These are phyloP conservation scores for Orthosia cruda DNA, from an alignment of 2,888 invertebrate species.

Conservation along the genomic window DNA sequence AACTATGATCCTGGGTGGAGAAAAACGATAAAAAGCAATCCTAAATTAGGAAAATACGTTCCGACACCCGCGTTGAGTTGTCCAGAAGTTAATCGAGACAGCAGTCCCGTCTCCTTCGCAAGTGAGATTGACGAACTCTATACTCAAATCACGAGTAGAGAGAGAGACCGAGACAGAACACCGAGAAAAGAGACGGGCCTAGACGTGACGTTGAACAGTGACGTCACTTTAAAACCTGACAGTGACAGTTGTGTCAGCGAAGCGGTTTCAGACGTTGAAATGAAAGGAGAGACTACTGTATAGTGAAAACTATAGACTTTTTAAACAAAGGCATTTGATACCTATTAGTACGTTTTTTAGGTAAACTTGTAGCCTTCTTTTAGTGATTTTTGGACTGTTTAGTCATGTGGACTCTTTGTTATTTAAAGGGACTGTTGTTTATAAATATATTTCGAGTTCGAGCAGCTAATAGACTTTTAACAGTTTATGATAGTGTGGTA, in stretches of 20 bases:
- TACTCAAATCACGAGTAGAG: slow-evolving; percentile 93
- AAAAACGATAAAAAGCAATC: slow-evolving; percentile 86
- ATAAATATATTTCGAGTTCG: slow-evolving; percentile 42
- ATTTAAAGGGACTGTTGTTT: slow-evolving; percentile 54
- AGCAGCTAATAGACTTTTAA: slow-evolving; percentile 45
- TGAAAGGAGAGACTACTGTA: slow-evolving; percentile 87
- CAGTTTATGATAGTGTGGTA: slow-evolving; percentile 38
- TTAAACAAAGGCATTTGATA: slow-evolving; percentile 56
- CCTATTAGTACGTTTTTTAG: slow-evolving; percentile 49
- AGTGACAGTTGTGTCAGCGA: slow-evolving; percentile 91
- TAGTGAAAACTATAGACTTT: slow-evolving; percentile 59
- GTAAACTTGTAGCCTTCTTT: slow-evolving; percentile 51
- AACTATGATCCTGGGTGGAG: slow-evolving; percentile 92
- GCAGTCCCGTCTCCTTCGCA: slow-evolving; percentile 86
- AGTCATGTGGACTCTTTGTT: slow-evolving; percentile 56
- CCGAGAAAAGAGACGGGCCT: slow-evolving; percentile 80
- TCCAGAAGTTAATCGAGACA: slow-evolving; percentile 87
- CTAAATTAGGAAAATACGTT: slow-evolving; percentile 86
- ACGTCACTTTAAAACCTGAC: slow-evolving; percentile 87
- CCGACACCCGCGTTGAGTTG: slow-evolving; percentile 87
- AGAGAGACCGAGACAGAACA: slow-evolving; percentile 83
- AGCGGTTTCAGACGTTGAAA: slow-evolving; percentile 84
- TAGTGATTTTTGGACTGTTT: slow-evolving; percentile 53
- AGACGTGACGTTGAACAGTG: slow-evolving; percentile 87
- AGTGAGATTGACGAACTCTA: slow-evolving; percentile 94